A percentile compares a stretch with the other conserved stretches of the same genome.
Evolutionary conservation across 2,797 vertebrate species (phyloP).

Genomic region (Lycodopsis pacificus): DNA sequence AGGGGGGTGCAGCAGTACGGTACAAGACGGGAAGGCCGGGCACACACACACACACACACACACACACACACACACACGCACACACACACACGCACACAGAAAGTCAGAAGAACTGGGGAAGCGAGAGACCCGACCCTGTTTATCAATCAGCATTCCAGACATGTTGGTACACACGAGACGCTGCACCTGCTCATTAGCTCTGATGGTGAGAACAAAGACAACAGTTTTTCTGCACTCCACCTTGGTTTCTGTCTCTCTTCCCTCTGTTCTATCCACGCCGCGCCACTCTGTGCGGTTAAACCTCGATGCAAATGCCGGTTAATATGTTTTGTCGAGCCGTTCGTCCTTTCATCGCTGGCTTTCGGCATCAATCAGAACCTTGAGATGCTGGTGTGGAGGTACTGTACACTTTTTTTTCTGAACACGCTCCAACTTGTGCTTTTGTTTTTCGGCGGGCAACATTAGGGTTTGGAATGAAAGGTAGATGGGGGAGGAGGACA

Average conservation of each 20-base stretch:
- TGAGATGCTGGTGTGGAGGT: conserved; percentile 38
- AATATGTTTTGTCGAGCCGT: conserved; percentile 59
- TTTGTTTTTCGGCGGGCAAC: conserved; percentile 33
- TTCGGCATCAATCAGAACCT: conserved; percentile 50
- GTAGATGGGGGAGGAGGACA: conserved; percentile 23
- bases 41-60: background rate
- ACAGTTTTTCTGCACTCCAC: conserved; percentile 45
- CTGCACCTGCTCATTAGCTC: conserved; percentile 75
- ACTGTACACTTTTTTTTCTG: background rate
- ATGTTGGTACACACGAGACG: conserved; percentile 27
- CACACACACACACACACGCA: no score
- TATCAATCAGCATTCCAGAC: conserved; percentile 42
- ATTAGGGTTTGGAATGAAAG: conserved; percentile 36
- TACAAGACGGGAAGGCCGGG: conserved; percentile 11
- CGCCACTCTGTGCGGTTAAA: conserved; percentile 46
- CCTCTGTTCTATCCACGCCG: conserved; percentile 31
- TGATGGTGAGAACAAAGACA: conserved; percentile 65
- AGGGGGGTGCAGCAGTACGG: conserved; percentile 5
- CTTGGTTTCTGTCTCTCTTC: conserved; percentile 32
- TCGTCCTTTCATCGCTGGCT: conserved; percentile 51
- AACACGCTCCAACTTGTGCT: conserved; percentile 24
- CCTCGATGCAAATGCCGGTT: conserved; percentile 59
- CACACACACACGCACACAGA: background rate
- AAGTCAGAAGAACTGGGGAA: conserved; percentile 6
- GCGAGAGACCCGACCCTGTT: background rate